phyloP scores from a whole-genome alignment of 2,797 vertebrate species.

The Hemibagrus guttatus region DNA sequence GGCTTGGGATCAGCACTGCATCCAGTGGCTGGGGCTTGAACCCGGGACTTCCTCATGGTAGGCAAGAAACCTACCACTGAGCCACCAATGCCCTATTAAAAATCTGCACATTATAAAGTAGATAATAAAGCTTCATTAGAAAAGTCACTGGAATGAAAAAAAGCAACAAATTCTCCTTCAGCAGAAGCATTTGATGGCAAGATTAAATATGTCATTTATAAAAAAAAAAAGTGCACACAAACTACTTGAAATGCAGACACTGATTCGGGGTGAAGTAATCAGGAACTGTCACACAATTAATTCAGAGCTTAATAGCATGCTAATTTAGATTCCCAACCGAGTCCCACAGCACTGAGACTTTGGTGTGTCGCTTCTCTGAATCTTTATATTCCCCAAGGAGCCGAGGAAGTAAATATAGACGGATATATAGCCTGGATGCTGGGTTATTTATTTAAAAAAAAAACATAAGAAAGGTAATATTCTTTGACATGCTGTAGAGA shows the following conservation, averaged over 20 bases:
- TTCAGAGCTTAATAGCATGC: neutral
- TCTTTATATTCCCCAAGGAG: neutral
- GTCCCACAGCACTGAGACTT: neutral
- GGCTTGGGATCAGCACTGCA: too few relatives aligned
- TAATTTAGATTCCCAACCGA: neutral
- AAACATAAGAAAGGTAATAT: neutral
- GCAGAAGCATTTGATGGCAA: neutral
- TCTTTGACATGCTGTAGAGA: neutral
- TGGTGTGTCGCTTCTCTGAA: neutral
- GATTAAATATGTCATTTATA: neutral
- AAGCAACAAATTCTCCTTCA: neutral
- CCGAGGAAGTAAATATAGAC: neutral
- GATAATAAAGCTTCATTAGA: neutral
- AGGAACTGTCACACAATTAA: slow-evolving; percentile 14
- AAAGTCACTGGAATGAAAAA: neutral
- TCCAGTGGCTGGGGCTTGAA: too few relatives aligned
- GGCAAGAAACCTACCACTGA: too few relatives aligned
- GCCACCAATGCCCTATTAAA: too few relatives aligned
- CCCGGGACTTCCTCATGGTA: too few relatives aligned
- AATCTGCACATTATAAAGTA: neutral
- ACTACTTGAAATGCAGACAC: slow-evolving; percentile 26
- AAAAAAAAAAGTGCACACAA: neutral
- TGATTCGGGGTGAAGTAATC: slow-evolving; percentile 6
- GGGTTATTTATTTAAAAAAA: neutral
- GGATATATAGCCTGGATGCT: neutral